A percentile compares a stretch with the other conserved stretches of the same genome.
Conservation (phyloP, 2,797 vertebrate species). For the Mastacembelus armatus region DNA sequence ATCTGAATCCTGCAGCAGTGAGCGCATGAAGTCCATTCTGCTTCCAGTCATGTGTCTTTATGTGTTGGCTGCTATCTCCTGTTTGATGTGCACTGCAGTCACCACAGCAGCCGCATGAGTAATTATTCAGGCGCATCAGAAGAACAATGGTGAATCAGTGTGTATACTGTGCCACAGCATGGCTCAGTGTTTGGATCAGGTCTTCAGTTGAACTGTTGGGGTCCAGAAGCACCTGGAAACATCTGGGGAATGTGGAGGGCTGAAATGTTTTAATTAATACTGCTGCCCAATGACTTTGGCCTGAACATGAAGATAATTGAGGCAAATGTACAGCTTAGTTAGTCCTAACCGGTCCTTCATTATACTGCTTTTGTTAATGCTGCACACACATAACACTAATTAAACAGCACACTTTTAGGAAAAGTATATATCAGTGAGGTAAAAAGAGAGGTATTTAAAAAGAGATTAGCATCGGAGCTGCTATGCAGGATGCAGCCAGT, state of each 20-base stretch:
- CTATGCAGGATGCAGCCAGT: neutral
- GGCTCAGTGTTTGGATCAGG: neutral
- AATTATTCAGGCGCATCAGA: slow-evolving; percentile 29
- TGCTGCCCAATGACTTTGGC: slow-evolving; percentile 42
- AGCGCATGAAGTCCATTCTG: neutral
- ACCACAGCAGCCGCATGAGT: slow-evolving; percentile 38
- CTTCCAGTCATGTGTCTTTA: slow-evolving; percentile 27
- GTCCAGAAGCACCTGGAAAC: neutral
- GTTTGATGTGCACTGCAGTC: slow-evolving; percentile 37
- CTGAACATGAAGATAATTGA: slow-evolving; percentile 36
- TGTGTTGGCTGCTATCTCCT: slow-evolving; percentile 31
- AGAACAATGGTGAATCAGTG: slow-evolving; percentile 10
- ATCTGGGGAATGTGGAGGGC: slow-evolving; percentile 35
- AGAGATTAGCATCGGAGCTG: no score
- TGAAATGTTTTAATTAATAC: slow-evolving; percentile 28
- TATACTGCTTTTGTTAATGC: slow-evolving; percentile 18
- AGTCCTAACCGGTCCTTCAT: slow-evolving; percentile 39
- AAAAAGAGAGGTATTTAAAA: no score
- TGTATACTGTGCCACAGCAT: neutral
- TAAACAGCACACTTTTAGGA: neutral
- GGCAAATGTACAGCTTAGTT: slow-evolving; percentile 48
- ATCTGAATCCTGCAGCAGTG: slow-evolving; percentile 41
- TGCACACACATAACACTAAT: slow-evolving; percentile 4
- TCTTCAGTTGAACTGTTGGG: neutral
- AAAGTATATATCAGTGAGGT: neutral